Evolutionary conservation across 2,888 invertebrate species (phyloP).

Genomic region (Cremastobaeus sp.): DNA sequence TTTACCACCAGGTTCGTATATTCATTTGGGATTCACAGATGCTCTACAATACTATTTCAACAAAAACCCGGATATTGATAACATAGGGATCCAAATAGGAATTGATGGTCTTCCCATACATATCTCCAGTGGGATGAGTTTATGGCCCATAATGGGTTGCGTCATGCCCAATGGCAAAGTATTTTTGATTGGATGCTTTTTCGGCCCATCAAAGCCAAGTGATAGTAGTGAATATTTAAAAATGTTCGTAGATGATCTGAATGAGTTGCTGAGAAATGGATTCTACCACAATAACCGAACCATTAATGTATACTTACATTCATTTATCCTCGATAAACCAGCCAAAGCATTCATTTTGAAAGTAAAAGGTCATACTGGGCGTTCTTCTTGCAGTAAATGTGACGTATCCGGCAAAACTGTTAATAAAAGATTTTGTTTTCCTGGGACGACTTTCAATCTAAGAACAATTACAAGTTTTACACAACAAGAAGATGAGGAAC

Average conservation of each 20-base stretch:
- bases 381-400: constrained; percentile 4
- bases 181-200: background rate
- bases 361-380: constrained; percentile 9
- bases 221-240: constrained; percentile 2
- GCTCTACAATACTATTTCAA: constrained; percentile 7
- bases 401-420: background rate
- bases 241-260: background rate
- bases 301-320: background rate
- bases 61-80: background rate
- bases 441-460: background rate
- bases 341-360: constrained; percentile 10
- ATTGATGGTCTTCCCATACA: background rate
- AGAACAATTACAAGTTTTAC: constrained; percentile 2
- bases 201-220: background rate
- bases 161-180: too few species aligned
- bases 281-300: background rate
- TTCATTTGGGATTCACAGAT: constrained; percentile 13
- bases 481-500: background rate
- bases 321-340: constrained; percentile 1
- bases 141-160: background rate
- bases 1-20: constrained; percentile 18
- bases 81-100: background rate
- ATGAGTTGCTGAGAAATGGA: background rate
- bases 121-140: background rate
- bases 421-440: background rate